Evolutionary conservation across 2,888 invertebrate genomes (phyloP).

Genomic region (Tenodera sinensis): DNA sequence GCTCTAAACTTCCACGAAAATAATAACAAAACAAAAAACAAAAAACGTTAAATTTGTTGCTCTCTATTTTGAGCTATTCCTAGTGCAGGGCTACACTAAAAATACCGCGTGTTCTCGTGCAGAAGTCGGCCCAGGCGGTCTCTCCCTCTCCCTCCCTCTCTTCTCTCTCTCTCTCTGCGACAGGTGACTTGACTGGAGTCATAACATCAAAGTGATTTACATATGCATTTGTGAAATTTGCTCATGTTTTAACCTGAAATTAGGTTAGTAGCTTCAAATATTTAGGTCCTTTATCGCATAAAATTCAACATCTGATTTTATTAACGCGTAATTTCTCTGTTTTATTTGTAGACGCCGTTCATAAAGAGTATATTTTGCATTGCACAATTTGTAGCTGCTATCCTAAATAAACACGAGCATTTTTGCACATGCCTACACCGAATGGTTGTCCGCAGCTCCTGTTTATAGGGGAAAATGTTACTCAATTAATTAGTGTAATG

Average conservation of each 20-base stretch:
- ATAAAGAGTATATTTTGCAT: too few relatives aligned
- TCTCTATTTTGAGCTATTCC: slow-evolving; percentile 1
- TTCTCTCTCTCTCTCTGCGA: neutral
- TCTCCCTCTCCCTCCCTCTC: neutral
- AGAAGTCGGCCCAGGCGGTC: neutral
- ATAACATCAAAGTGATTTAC: neutral
- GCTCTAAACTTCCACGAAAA: neutral
- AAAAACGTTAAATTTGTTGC: neutral
- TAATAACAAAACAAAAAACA: neutral
- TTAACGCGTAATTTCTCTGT: too few relatives aligned
- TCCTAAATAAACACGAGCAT: too few relatives aligned
- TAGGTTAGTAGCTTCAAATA: too few relatives aligned
- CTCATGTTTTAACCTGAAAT: neutral
- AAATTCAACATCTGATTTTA: too few relatives aligned
- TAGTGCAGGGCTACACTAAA: neutral
- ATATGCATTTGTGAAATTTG: neutral
- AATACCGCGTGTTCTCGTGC: neutral
- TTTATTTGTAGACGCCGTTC: too few relatives aligned
- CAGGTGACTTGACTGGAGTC: neutral
- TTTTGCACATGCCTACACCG: too few relatives aligned
- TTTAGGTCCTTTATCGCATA: too few relatives aligned
- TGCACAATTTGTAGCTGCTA: too few relatives aligned
- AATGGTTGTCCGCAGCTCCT: too few relatives aligned
- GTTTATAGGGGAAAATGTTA: too few relatives aligned
- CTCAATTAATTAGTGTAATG: too few relatives aligned